phyloP scores from a whole-genome alignment of 2,888 invertebrate genomes.

The Mesorhabditis sp. region DNA sequence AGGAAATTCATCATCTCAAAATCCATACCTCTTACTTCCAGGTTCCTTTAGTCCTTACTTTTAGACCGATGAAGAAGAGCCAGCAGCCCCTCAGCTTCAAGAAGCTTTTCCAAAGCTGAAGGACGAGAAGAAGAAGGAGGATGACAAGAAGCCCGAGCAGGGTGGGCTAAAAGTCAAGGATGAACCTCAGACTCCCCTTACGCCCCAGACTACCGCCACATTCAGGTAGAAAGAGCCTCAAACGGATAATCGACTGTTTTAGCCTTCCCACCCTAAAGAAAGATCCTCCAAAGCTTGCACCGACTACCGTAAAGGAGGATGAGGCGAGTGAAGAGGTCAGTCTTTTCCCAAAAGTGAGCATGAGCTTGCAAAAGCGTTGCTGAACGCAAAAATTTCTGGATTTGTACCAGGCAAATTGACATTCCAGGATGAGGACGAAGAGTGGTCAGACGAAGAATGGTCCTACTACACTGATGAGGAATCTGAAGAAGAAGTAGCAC shows the following conservation, averaged over 20 bases:
- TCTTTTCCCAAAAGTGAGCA: background rate
- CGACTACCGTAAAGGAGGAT: background rate
- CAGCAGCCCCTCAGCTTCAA: background rate
- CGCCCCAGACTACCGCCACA: background rate
- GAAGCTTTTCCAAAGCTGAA: conserved; percentile 1
- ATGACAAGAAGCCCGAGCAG: background rate
- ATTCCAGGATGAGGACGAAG: conserved; percentile 6
- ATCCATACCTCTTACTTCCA: too few relatives aligned
- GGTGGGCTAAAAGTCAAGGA: background rate
- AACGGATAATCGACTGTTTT: background rate
- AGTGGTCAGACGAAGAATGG: background rate
- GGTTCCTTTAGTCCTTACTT: background rate
- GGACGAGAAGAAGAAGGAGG: conserved; percentile 3
- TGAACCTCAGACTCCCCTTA: background rate
- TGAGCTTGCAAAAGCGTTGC: too few relatives aligned
- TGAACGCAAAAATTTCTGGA: background rate
- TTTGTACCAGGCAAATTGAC: background rate
- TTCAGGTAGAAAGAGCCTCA: background rate
- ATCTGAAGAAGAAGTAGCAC: background rate
- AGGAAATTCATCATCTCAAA: too few relatives aligned
- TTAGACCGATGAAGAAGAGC: background rate
- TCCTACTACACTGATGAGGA: background rate
- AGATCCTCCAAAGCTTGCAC: background rate
- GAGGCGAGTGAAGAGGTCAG: background rate
- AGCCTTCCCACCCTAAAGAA: background rate